Percentiles rank a stretch among this genome's conserved stretches.
Conservation (phyloP, 2,113 vertebrate genomes). For the Deroptyus accipitrinus region DNA sequence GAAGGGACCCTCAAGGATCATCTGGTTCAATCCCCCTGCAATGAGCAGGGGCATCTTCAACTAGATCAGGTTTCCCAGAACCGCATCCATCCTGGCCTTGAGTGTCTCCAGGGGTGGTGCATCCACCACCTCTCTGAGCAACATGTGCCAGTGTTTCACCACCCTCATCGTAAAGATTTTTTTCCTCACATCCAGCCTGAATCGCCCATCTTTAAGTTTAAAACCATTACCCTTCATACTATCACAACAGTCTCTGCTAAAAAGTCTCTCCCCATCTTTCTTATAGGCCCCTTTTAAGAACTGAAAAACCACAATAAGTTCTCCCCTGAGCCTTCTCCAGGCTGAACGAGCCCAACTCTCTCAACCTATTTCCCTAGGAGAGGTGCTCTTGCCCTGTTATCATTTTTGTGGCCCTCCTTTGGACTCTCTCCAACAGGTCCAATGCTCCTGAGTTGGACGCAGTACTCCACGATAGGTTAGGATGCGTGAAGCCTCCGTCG, state of each 20-base stretch:
- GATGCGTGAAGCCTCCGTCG: neutral
- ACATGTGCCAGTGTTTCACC: neutral
- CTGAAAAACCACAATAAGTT: neutral
- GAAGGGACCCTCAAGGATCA: neutral
- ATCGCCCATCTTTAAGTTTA: neutral
- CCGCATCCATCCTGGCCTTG: neutral
- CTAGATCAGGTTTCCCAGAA: neutral
- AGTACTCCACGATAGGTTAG: neutral
- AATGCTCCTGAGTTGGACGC: neutral
- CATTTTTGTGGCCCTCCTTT: neutral
- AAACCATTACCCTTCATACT: neutral
- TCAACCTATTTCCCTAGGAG: neutral
- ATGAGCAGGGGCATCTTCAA: neutral
- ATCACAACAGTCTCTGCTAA: neutral
- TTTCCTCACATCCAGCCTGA: neutral
- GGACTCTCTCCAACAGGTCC: neutral
- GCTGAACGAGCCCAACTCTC: neutral
- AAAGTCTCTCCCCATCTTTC: neutral
- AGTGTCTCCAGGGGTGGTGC: accelerated
- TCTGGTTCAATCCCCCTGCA: accelerated
- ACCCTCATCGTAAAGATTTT: neutral
- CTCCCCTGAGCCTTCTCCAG: neutral
- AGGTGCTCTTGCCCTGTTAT: neutral
- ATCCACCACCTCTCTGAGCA: neutral
- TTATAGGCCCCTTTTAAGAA: neutral